These are phyloP conservation scores for Momotus momota DNA, from an alignment of 2,797 vertebrate genomes.

Conservation along the genomic window DNA sequence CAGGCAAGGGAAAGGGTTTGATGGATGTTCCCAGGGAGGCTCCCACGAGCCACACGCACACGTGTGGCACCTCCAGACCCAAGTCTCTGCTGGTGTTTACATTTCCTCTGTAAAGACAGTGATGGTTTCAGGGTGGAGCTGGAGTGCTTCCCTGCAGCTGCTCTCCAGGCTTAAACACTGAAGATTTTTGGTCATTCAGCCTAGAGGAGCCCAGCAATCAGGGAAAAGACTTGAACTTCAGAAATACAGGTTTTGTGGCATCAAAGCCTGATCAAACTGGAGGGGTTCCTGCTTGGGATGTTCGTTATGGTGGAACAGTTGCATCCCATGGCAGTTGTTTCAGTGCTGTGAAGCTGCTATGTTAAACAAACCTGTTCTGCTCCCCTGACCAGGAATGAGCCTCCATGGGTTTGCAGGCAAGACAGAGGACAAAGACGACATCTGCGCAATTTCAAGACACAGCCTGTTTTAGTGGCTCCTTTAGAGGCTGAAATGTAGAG, in stretches of 20 bases:
- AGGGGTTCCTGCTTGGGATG: neutral
- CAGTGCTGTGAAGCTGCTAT: neutral
- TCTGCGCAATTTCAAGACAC: neutral
- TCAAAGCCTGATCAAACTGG: neutral
- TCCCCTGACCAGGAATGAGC: neutral
- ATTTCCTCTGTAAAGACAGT: constrained; percentile 38
- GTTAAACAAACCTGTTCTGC: neutral
- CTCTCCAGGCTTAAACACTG: constrained; percentile 18
- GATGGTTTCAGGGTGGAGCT: constrained; percentile 51
- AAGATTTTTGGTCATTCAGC: neutral
- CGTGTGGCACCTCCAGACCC: neutral
- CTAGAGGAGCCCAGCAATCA: neutral
- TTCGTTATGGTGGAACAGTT: neutral
- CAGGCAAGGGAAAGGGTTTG: neutral
- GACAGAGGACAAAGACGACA: neutral
- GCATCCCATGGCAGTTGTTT: neutral
- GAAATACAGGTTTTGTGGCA: neutral
- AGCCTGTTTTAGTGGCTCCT: neutral
- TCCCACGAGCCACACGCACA: neutral
- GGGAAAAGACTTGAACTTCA: neutral
- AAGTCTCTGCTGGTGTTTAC: constrained; percentile 38
- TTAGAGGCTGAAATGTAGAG: neutral
- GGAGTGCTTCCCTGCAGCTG: constrained; percentile 58
- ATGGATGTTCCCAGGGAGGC: neutral
- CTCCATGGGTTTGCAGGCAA: neutral